Evolutionary conservation across 2,888 invertebrate genomes (phyloP).

Genomic region (Luperina testacea): DNA sequence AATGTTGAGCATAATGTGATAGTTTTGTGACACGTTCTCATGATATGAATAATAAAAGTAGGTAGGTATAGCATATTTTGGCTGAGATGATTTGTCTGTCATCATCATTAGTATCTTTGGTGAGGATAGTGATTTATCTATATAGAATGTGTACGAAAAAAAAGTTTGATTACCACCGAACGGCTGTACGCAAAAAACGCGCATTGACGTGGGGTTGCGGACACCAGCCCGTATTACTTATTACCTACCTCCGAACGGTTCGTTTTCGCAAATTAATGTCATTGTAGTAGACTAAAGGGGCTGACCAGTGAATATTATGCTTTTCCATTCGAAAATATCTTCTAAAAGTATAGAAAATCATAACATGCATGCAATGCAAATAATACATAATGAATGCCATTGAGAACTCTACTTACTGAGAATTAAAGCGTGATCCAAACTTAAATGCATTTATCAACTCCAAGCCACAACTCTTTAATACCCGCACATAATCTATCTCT

Average conservation of each 20-base stretch:
- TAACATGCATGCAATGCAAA: no score
- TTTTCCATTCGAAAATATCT: neutral
- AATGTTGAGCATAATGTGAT: neutral
- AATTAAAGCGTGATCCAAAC: conserved; percentile 36
- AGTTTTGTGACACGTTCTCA: conserved; percentile 1
- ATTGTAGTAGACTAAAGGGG: no score
- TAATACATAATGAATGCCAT: neutral
- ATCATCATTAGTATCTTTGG: neutral
- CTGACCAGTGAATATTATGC: neutral
- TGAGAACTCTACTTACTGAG: conserved; percentile 3
- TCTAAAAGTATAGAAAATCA: no score
- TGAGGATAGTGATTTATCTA: neutral
- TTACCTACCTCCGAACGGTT: neutral
- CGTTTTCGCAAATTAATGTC: neutral
- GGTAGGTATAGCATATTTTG: no score
- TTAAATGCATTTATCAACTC: conserved; percentile 46
- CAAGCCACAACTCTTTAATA: conserved; percentile 38
- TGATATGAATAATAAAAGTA: neutral
- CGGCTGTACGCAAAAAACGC: no score
- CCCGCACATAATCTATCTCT: conserved; percentile 38
- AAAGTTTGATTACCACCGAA: neutral
- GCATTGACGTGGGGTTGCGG: no score
- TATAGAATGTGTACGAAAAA: neutral
- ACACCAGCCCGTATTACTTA: no score
- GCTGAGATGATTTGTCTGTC: neutral